phyloP scores from a whole-genome alignment of 2,113 vertebrate species.

The Aramus guarauna region DNA sequence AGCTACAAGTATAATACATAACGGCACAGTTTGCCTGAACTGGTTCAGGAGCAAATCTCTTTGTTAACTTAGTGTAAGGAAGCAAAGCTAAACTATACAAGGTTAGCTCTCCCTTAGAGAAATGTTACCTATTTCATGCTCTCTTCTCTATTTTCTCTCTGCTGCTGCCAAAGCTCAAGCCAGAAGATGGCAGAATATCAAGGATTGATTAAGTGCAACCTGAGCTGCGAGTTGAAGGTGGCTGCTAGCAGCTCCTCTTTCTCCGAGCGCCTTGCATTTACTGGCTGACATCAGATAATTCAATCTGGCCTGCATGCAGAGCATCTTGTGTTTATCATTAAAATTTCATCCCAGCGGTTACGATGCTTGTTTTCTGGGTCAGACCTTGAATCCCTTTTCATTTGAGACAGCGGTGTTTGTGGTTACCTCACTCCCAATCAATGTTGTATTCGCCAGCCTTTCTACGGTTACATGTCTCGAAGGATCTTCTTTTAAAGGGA shows the following conservation, averaged over 20 bases:
- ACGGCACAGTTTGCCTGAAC: neutral
- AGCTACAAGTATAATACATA: neutral
- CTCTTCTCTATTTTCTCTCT: neutral
- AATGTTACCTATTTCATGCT: neutral
- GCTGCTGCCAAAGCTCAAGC: slow-evolving; percentile 55
- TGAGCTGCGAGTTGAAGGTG: slow-evolving; percentile 61
- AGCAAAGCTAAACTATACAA: neutral
- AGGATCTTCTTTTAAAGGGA: slow-evolving; percentile 71
- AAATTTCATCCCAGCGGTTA: slow-evolving; percentile 80
- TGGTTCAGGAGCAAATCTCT: neutral
- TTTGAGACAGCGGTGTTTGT: slow-evolving; percentile 80
- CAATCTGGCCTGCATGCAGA: slow-evolving; percentile 61
- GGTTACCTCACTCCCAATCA: slow-evolving; percentile 85
- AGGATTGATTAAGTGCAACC: slow-evolving; percentile 68
- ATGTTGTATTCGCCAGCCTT: slow-evolving; percentile 73
- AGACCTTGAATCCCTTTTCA: slow-evolving; percentile 81
- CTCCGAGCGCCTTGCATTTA: slow-evolving; percentile 39
- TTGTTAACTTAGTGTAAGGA: neutral
- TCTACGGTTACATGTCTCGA: slow-evolving; percentile 68
- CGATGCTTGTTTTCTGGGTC: slow-evolving; percentile 84
- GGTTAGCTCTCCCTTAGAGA: neutral
- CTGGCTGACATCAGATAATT: slow-evolving; percentile 65
- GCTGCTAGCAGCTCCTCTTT: slow-evolving; percentile 56
- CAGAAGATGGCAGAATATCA: slow-evolving; percentile 65
- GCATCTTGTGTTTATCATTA: slow-evolving; percentile 81